These are phyloP conservation scores for Hetaerina titia DNA, from an alignment of 2,888 invertebrate genomes.

Conservation along the genomic window DNA sequence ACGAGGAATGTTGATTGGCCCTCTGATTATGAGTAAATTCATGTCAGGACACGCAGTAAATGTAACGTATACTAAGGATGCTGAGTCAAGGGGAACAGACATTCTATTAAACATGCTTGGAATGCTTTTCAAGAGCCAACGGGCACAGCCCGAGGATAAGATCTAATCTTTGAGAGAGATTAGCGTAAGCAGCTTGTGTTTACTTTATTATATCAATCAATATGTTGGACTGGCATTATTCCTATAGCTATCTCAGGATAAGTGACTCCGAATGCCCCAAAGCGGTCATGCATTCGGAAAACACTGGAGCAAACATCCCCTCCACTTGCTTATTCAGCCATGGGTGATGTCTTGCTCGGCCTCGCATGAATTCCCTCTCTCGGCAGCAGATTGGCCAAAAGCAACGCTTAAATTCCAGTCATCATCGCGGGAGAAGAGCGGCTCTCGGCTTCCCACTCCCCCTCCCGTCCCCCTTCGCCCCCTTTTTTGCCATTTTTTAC, in stretches of 20 bases:
- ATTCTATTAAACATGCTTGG: neutral
- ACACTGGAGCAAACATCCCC: slow-evolving; percentile 32
- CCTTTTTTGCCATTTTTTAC: slow-evolving; percentile 48
- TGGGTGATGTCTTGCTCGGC: slow-evolving; percentile 25
- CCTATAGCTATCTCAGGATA: neutral
- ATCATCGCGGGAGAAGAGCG: slow-evolving; percentile 2
- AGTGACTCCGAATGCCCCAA: neutral
- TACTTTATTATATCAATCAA: neutral
- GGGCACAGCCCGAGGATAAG: neutral
- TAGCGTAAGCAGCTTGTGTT: neutral
- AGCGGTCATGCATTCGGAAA: slow-evolving; percentile 31
- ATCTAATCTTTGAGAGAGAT: neutral
- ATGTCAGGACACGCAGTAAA: too few species aligned
- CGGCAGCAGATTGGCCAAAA: neutral
- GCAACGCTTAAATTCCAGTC: slow-evolving; percentile 26
- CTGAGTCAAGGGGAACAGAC: too few species aligned
- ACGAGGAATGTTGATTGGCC: too few species aligned
- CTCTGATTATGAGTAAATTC: too few species aligned
- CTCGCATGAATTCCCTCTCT: slow-evolving; percentile 3
- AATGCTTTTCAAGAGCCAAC: neutral
- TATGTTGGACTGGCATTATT: neutral
- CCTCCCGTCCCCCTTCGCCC: neutral
- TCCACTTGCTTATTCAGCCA: neutral
- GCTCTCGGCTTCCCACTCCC: neutral
- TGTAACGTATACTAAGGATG: too few species aligned